Evolutionary conservation across 2,888 invertebrate genomes (phyloP).

Genomic region (Tribolium freemani): DNA sequence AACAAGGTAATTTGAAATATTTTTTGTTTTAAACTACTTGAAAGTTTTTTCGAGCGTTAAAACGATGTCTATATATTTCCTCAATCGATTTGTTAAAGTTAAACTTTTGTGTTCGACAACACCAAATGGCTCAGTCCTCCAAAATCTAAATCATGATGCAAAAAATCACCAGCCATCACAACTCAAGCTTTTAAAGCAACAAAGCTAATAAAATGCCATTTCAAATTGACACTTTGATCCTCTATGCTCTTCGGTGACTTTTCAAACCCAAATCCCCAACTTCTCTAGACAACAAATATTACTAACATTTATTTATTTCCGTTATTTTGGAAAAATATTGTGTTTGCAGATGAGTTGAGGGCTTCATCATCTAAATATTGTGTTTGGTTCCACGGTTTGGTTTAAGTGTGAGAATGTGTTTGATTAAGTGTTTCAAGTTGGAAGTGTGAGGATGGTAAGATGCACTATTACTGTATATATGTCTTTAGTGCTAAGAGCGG

Average conservation of each 20-base stretch:
- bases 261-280: no score
- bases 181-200: slow-evolving; percentile 9
- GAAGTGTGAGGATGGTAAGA: neutral
- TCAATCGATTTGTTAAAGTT: slow-evolving; percentile 37
- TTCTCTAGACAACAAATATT: no score
- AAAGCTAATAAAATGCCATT: slow-evolving; percentile 2
- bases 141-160: slow-evolving; percentile 27
- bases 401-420: neutral
- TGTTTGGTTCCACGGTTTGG: no score
- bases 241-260: neutral
- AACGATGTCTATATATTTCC: slow-evolving; percentile 44
- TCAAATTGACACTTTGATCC: neutral
- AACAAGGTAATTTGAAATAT: slow-evolving; percentile 37
- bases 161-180: slow-evolving; percentile 13
- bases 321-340: neutral
- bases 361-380: neutral
- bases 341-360: neutral
- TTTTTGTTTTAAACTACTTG: slow-evolving; percentile 41
- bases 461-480: neutral
- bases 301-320: no score
- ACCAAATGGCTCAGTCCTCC: slow-evolving; percentile 12
- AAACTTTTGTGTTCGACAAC: slow-evolving; percentile 35
- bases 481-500: neutral
- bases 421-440: neutral
- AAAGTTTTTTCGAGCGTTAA: slow-evolving; percentile 45